Evolutionary conservation across 2,113 vertebrate species (phyloP), one percentile per base, ranked within the genome.

Genomic region (Rhinoderma darwinii): DNA sequence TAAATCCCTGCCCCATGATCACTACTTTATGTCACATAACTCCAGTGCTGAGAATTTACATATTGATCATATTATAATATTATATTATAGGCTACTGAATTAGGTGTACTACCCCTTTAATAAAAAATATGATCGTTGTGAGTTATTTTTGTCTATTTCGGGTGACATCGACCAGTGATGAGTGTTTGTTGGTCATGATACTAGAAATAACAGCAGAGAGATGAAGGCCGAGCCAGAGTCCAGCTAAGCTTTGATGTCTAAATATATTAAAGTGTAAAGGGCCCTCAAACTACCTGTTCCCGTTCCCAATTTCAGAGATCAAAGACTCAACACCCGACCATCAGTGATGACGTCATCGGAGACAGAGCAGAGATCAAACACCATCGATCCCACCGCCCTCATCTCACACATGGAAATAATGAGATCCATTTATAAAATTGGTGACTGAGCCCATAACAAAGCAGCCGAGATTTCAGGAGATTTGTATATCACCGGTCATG

Each of bases 161-260:
- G n/a, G 4, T 72, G 68, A 72, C 68, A 39, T 72, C 35, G 39
- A 18, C 17, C 25, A 43, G 79, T 32, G 39, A 44, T 82, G 56
- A 82, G 56, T 18, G 77, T 25, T 22, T 56, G 32, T 25, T 79
- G 30, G 43, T 59, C 50, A 35, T 22, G 47, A 59, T 41, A 35
- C 78, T 22, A 63, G 37, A 61, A 41, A 56, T 39, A 61, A 59
- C 77, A 79, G 47, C 32, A 3, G 25, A n/a, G 59, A 22, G 11
- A 25, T n/a, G 0, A 2, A 6, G 78, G 35, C 78, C 14, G 30
- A 22, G 30, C 50, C 75, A 54, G 77, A 25, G 51, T 25, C 51
- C 30, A 39, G 50, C 50, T 39, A 35, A 43, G 79, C 79, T 82
- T 82, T 82, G 79, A 82, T 44, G 79, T 82, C 79, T 61, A 63